phyloP scores from a whole-genome alignment of 2,888 invertebrate genomes.

The Chironomus tentans region DNA sequence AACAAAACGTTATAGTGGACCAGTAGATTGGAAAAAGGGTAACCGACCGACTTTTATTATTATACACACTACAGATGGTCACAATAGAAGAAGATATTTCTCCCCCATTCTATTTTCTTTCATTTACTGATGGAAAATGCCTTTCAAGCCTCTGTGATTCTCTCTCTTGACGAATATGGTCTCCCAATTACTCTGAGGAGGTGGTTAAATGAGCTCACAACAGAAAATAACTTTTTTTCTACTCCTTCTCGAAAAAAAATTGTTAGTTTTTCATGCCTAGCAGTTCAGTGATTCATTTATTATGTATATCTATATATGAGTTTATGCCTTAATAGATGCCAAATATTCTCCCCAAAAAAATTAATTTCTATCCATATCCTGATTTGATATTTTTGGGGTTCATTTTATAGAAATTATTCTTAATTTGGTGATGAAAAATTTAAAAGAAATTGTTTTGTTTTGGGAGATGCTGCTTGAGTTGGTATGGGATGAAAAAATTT shows the following conservation, averaged over 20 bases:
- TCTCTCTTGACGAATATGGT: neutral
- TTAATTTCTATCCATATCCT: neutral
- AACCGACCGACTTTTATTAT: constrained; percentile 6
- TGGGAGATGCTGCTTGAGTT: too few species aligned
- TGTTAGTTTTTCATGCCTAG: neutral
- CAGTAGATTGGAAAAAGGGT: constrained; percentile 19
- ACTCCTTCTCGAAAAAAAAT: neutral
- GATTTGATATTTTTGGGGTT: too few species aligned
- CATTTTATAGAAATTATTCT: too few species aligned
- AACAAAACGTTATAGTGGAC: neutral
- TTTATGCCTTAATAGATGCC: neutral
- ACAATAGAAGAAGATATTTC: neutral
- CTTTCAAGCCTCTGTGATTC: neutral
- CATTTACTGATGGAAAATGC: neutral
- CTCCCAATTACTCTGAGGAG: neutral
- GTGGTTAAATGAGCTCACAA: neutral
- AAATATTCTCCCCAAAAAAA: neutral
- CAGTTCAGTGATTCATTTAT: neutral
- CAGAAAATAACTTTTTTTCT: neutral
- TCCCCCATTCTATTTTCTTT: neutral
- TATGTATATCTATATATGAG: neutral
- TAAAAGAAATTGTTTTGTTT: too few species aligned
- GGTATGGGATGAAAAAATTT: too few species aligned
- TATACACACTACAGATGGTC: constrained; percentile 14
- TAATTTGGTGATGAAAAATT: too few species aligned